Base-by-base conservation (phyloP, 2,113 vertebrate species). In the Hypomesus transpacificus region DNA sequence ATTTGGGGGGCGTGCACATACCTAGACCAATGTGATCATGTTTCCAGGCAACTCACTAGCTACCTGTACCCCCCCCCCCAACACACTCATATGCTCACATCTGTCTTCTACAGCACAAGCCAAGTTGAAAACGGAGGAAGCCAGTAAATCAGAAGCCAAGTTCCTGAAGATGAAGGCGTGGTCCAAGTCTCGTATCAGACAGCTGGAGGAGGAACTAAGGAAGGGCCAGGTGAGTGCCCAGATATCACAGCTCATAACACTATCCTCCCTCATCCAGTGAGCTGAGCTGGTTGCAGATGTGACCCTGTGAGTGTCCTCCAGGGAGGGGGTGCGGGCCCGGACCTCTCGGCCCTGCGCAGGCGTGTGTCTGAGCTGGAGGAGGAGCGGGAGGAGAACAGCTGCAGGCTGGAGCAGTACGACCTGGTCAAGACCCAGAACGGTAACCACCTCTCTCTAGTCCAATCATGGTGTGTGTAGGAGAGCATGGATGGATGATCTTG, bases 91-190 rank as follows among this genome's bases (percentile, higher is more conserved):
- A 6, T 3, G 1, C 22, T 46, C 18, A 22, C 14, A 26, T 26
- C 56, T 72, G 18, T 72, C 0, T 74, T 79, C 71, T 31, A 68
- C 75, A 96, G 95, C 70, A 8, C 88, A 92, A 93, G 87, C 86
- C n/a, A 96, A 93, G 77, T 69, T 91, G 60, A 96, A 94, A 85
- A 82, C 85, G 0, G 94, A 95, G 51, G 95, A 96, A 56, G 94
- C 95, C 79, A 90, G 80, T 78, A 94, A 91, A 84, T 95, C 95
- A 6, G 95, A 97, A 75, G 91, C 93, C 17, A 96, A 94, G 78
- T 97, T 96, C 82, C 80, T 97, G 75, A 96, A 95, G 82, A 94
- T 93, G 84, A 97, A 97, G 82, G 95, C 94, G 3, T 96, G 94
- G 94, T 96, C 95, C 11, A 97, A 97, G 72, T 86, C 92, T 69